phyloP scores from a whole-genome alignment of 2,888 invertebrate species.

The Rhopalosiphum nymphaeae region DNA sequence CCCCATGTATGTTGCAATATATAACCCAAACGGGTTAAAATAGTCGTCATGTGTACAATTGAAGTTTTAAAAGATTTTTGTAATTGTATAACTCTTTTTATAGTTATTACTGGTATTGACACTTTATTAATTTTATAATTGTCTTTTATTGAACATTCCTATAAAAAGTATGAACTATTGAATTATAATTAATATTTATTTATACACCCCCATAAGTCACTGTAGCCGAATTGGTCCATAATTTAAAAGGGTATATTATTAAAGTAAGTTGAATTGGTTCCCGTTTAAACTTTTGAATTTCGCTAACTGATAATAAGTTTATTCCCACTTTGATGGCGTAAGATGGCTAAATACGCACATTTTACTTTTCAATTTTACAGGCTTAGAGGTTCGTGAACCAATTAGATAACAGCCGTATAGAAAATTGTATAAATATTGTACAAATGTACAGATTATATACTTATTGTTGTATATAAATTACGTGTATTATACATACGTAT shows the following conservation, averaged over 20 bases:
- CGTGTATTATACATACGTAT: conserved; percentile 25
- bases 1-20: conserved; percentile 44
- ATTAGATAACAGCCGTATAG: no score
- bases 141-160: conserved; percentile 38
- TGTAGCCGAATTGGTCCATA: no score
- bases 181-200: background rate
- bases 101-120: background rate
- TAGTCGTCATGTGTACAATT: background rate
- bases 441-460: background rate
- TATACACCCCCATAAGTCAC: background rate
- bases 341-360: no score
- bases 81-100: conserved; percentile 16
- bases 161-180: background rate
- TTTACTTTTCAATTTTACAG: no score
- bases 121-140: conserved; percentile 23
- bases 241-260: no score
- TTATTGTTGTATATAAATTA: background rate
- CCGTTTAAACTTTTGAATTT: no score
- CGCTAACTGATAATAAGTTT: no score
- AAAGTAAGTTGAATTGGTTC: no score
- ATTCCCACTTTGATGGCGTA: no score
- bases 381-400: no score
- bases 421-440: no score
- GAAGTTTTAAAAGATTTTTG: background rate
- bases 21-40: conserved; percentile 47